phyloP scores from a whole-genome alignment of 2,113 vertebrate genomes.

The Anarrhichthys ocellatus region DNA sequence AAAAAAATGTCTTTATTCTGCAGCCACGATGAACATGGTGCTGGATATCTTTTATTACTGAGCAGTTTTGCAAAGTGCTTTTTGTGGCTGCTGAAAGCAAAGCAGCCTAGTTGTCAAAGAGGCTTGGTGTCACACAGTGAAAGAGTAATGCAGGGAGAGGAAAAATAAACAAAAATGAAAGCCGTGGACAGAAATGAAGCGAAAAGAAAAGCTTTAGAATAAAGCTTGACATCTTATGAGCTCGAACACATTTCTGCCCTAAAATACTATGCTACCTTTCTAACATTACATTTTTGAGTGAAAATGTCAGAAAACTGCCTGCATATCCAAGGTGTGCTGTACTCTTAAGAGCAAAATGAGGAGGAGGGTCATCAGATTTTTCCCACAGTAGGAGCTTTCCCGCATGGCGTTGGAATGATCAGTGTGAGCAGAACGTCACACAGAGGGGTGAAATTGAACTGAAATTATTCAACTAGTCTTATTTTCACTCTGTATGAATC shows the following conservation, averaged over 20 bases:
- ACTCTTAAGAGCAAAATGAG: slow-evolving; percentile 1
- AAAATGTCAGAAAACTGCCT: background rate
- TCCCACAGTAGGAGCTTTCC: slow-evolving; percentile 1
- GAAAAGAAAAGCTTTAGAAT: background rate
- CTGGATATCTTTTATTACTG: slow-evolving; percentile 20
- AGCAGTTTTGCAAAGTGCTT: background rate
- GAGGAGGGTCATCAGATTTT: slow-evolving; percentile 13
- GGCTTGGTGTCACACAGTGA: background rate
- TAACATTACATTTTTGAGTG: background rate
- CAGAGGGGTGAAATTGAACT: slow-evolving; percentile 15
- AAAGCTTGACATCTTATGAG: background rate
- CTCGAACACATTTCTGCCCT: background rate
- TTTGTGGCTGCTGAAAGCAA: slow-evolving; percentile 28
- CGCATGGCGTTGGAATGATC: slow-evolving; percentile 4
- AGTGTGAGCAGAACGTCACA: slow-evolving; percentile 27
- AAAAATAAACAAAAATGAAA: slow-evolving; percentile 5
- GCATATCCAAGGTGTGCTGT: slow-evolving; percentile 6
- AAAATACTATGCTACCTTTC: background rate
- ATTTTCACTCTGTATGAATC: slow-evolving; percentile 34
- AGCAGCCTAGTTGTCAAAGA: slow-evolving; percentile 12
- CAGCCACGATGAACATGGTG: background rate
- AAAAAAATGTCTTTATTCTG: slow-evolving; percentile 1
- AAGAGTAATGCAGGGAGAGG: background rate
- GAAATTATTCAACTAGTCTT: slow-evolving; percentile 33
- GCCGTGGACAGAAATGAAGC: background rate